Evolutionary conservation across 92 coral and sea anemone species (phyloP), one percentile per base, ranked within the genome.

Genomic region (Parazoanthus darwini): DNA sequence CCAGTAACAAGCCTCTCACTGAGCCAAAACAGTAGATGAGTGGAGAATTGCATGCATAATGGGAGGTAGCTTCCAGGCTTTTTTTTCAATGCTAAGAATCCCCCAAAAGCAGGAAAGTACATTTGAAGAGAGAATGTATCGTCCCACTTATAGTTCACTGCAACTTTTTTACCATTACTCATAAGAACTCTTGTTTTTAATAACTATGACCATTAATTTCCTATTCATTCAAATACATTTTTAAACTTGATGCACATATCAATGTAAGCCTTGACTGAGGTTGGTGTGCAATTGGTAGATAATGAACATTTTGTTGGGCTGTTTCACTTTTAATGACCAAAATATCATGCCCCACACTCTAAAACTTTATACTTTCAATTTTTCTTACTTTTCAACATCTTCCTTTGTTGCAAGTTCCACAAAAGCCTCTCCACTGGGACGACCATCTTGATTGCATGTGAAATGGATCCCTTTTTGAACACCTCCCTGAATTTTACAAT

Each of bases 391-490:
- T 15, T 95, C 92, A 68, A 94, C 80, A 81, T 97, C 99, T 35
- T 92, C 98, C 26, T 87, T 66, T 11, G 98, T 78, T n/a, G 86
- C 92, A 58, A 97, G 90, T 89, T 95, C 95, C 9, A 97, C 94
- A 91, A 97, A 97, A 77, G 98, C 96, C 75, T 97, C 99, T 67
- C 99, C 98, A 94, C 99, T 97, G 5, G 98, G 98, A 18, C 99
- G 92, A 29, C 99, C 99, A 89, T 97, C 98, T 73, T 74, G 33
- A 18, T 93, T 92, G 89, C 92, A 94, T 2, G 99, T 97, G 86
- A 97, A 97, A 82, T 97, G 99, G 70, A 96, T 87, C 9, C 98
- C 98, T 75, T 81, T 91, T 39, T 92, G 89, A 29, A 90, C 70
- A 20, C 98, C 98, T 20, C 96, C 98, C 6, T 85, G 37, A 29